Base-by-base conservation (phyloP, 2,888 invertebrate genomes). In the Nephrotoma flavescens region DNA sequence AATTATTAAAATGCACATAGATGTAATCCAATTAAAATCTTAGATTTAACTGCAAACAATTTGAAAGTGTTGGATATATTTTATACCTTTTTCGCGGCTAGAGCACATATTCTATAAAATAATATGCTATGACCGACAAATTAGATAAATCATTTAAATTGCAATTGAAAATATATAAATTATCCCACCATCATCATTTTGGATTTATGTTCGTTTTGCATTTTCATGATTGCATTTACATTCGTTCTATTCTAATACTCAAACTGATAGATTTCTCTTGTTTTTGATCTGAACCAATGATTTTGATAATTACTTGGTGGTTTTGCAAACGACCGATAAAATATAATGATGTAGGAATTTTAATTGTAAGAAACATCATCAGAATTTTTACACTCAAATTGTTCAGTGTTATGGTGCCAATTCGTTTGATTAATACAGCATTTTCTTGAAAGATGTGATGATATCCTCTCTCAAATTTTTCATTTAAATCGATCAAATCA, bases 231-330 rank as follows among this genome's bases (percentile, higher is more conserved):
- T 85, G 71, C 44, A 47, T 57, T 19, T 12, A 44, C 4, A 7
- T 86, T 91, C 90, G 85, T 90, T 90, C 31, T 90, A 89, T 86
- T 91, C 89, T 85, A 90, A 89, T 83, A 90, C 88, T 42, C 87
- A 84, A 84, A 84, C 15, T 42, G 41, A 84, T 42, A 42, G 42
- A 84, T 84, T 84, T 84, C 84, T 84, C 84, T 84, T 41, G 41
- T 84, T 84, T 42, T 42, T 71, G 71, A 71, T 71, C 31, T 71
- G 71, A 71, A 71, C 15, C 71, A 71, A 71, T 71, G 71, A 31
- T 71, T 71, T 31, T 71, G 71, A 6, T 71, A 71, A 71, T 71
- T 71, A 31, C 2, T 71, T 9, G 19, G 31, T 71, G 71, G 71
- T 71, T 71, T 71, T 52, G 31, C 52, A n/a, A n/a, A 52, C 31